Conservation (phyloP, 2,113 vertebrate species). For the Thunnus maccoyii region DNA sequence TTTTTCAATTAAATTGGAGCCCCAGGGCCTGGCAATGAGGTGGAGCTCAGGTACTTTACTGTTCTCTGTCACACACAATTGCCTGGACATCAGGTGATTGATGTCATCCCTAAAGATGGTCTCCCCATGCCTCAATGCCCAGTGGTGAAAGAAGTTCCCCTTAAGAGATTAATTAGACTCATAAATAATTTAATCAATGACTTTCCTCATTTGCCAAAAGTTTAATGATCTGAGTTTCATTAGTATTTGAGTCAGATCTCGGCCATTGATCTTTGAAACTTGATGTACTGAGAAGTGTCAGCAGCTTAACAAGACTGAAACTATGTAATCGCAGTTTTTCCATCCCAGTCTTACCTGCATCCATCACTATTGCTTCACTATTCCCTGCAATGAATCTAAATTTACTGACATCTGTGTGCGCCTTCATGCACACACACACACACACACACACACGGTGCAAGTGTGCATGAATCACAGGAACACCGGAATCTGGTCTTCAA, state of each 20-base stretch:
- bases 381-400: slow-evolving; percentile 14
- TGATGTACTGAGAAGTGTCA: slow-evolving; percentile 75
- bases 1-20: slow-evolving; percentile 66
- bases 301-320: slow-evolving; percentile 67
- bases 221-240: slow-evolving; percentile 81
- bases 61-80: slow-evolving; percentile 66
- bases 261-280: slow-evolving; percentile 77
- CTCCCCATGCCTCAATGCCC: slow-evolving; percentile 61
- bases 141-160: slow-evolving; percentile 60
- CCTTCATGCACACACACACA: slow-evolving; percentile 37
- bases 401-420: slow-evolving; percentile 45
- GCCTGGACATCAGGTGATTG: slow-evolving; percentile 67
- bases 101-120: slow-evolving; percentile 67
- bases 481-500: slow-evolving; percentile 5
- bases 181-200: slow-evolving; percentile 84
- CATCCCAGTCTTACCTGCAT: slow-evolving; percentile 45
- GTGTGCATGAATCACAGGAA: slow-evolving; percentile 34
- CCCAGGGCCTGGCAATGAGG: slow-evolving; percentile 41
- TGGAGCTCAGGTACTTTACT: slow-evolving; percentile 72
- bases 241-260: slow-evolving; percentile 79
- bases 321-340: slow-evolving; percentile 54
- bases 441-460: slow-evolving; percentile 14
- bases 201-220: slow-evolving; percentile 77
- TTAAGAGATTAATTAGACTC: slow-evolving; percentile 81
- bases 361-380: slow-evolving; percentile 41